These are phyloP conservation scores for Anhinga rufa DNA, from an alignment of 2,113 vertebrate genomes.

Conservation along the genomic window DNA sequence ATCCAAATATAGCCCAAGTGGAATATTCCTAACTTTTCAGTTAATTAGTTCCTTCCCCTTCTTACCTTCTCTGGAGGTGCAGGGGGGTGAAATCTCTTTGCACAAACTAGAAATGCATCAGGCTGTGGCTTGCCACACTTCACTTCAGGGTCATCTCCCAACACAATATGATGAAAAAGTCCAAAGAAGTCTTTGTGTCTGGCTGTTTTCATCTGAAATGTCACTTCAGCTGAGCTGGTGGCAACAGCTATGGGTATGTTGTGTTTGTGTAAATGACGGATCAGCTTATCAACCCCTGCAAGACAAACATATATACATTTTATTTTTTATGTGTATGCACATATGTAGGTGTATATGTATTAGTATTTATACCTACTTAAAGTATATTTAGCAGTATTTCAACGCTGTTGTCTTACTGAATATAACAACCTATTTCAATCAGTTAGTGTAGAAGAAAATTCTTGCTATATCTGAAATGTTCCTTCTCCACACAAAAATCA, in stretches of 20 bases:
- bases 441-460: neutral
- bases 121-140: constrained; percentile 82
- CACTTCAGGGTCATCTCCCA: constrained; percentile 89
- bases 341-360: neutral
- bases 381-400: neutral
- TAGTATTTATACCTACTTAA: neutral
- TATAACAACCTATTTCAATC: neutral
- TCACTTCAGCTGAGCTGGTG: constrained; percentile 76
- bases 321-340: neutral
- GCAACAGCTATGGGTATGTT: constrained; percentile 83
- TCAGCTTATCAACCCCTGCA: constrained; percentile 81
- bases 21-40: neutral
- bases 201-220: constrained; percentile 81
- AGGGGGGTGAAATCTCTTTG: constrained; percentile 79
- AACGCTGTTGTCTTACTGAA: neutral
- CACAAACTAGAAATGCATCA: constrained; percentile 86
- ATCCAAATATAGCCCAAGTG: neutral
- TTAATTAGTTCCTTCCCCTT: neutral
- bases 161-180: constrained; percentile 81
- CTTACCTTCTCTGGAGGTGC: constrained; percentile 75
- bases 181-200: constrained; percentile 80
- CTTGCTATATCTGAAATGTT: neutral
- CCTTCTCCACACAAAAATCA: neutral
- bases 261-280: constrained; percentile 78
- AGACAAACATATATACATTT: neutral